Evolutionary conservation across 2,797 vertebrate species (phyloP).

Genomic region (Danio tinwini): DNA sequence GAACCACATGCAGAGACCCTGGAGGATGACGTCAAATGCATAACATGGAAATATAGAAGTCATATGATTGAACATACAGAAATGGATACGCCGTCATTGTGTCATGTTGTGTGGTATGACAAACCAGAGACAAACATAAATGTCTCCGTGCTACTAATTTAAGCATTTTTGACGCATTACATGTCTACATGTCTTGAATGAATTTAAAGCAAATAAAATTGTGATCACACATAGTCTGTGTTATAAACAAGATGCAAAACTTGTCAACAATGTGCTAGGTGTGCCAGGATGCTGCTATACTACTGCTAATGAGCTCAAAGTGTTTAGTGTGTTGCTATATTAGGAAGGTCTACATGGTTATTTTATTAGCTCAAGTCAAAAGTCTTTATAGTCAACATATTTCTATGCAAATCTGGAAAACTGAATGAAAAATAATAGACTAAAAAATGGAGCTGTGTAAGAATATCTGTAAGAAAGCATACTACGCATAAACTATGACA

Average conservation of each 20-base stretch:
- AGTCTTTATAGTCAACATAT: not conserved
- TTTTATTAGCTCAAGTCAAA: not conserved
- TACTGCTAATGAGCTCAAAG: too few relatives aligned
- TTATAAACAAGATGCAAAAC: too few relatives aligned
- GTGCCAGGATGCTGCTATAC: too few relatives aligned
- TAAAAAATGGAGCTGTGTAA: too few relatives aligned
- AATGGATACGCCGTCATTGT: not conserved
- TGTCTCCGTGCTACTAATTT: not conserved
- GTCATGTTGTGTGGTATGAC: not conserved
- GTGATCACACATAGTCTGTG: too few relatives aligned
- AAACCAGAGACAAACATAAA: not conserved
- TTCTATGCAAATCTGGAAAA: not conserved
- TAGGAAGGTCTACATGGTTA: not conserved
- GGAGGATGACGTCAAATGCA: not conserved
- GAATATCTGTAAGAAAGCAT: not conserved
- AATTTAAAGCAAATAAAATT: too few relatives aligned
- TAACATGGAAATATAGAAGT: constrained; percentile 20
- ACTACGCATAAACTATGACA: too few relatives aligned
- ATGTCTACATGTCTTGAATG: too few relatives aligned
- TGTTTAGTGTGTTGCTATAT: too few relatives aligned
- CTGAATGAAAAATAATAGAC: not conserved
- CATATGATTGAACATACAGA: constrained; percentile 46
- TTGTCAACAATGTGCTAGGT: too few relatives aligned
- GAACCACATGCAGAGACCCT: constrained; percentile 38
- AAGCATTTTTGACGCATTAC: not conserved